Conservation (phyloP, 2,113 vertebrate species). For the Indicator maculatus region DNA sequence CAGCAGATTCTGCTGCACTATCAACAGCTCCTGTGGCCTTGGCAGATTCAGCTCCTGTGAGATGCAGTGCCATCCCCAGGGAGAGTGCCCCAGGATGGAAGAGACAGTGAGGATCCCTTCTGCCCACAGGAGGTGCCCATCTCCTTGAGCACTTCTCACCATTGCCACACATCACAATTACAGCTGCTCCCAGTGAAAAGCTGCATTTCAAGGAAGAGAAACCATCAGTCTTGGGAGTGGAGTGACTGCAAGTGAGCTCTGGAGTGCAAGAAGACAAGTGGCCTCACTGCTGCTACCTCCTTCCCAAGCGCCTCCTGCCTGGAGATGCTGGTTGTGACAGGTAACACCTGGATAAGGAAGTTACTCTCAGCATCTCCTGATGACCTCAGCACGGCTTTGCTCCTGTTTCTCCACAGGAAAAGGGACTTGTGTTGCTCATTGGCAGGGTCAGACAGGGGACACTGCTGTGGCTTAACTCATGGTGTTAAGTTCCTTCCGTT, state of each 20-base stretch:
- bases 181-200: background rate
- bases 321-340: background rate
- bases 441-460: background rate
- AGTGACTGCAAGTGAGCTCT: background rate
- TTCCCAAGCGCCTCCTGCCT: background rate
- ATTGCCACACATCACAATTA: rapidly evolving
- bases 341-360: background rate
- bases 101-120: background rate
- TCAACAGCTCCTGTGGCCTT: rapidly evolving
- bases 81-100: background rate
- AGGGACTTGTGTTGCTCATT: background rate
- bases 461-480: background rate
- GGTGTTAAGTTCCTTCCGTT: background rate
- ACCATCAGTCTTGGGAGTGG: background rate
- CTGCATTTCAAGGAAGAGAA: background rate
- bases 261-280: rapidly evolving
- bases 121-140: background rate
- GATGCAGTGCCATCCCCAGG: rapidly evolving
- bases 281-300: background rate
- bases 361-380: background rate
- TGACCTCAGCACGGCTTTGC: rapidly evolving
- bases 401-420: background rate
- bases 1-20: background rate
- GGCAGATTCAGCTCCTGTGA: background rate
- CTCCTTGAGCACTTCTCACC: background rate